Conservation (phyloP, 2,888 invertebrate genomes). For the Mesoligia furuncula region DNA sequence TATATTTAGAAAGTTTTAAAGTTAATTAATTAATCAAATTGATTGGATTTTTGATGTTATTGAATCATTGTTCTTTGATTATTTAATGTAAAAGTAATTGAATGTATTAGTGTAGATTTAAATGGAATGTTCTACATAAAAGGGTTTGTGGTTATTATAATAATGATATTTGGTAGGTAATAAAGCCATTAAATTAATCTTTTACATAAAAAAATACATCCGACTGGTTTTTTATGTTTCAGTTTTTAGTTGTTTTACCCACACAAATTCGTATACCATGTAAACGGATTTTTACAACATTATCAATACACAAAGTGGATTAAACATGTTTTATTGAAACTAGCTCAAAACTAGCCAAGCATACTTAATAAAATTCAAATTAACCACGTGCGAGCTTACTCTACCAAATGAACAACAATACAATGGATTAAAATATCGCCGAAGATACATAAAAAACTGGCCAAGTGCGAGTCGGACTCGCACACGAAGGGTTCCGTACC, state of each 20-base stretch:
- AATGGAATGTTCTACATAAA: neutral
- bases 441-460: neutral
- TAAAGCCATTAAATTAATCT: neutral
- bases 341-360: too few species aligned
- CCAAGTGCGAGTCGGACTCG: too few species aligned
- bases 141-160: neutral
- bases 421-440: neutral
- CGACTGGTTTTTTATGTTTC: neutral
- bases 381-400: neutral
- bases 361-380: too few species aligned
- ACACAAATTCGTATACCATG: neutral
- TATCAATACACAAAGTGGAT: too few species aligned
- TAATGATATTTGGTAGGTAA: neutral
- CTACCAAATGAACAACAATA: neutral
- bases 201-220: neutral
- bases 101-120: neutral
- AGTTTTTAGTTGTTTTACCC: neutral
- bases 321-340: too few species aligned
- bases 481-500: too few species aligned
- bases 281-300: too few species aligned
- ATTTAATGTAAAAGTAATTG: neutral
- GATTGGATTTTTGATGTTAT: constrained; percentile 19
- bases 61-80: constrained; percentile 8
- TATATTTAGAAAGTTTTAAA: constrained; percentile 18
- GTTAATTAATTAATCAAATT: constrained; percentile 18